phyloP scores from a whole-genome alignment of 2,888 invertebrate genomes.

The Carterocephalus palaemon region DNA sequence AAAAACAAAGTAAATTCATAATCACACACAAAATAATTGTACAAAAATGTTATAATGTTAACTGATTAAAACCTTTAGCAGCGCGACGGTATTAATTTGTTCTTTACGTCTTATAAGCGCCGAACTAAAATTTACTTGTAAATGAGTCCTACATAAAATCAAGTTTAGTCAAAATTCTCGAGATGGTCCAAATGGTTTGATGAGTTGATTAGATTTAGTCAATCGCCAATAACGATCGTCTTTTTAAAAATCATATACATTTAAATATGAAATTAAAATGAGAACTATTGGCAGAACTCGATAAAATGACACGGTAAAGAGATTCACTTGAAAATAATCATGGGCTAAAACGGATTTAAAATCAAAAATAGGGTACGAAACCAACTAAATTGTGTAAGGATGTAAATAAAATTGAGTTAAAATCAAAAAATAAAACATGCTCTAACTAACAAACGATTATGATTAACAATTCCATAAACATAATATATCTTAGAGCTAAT shows the following conservation, averaged over 20 bases:
- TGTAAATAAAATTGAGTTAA: constrained; percentile 50
- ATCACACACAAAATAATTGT: constrained; percentile 58
- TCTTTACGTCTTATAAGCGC: constrained; percentile 27
- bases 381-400: constrained; percentile 33
- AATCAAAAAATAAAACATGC: constrained; percentile 76
- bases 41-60: constrained; percentile 57
- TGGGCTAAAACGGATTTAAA: constrained; percentile 57
- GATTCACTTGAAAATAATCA: constrained; percentile 51
- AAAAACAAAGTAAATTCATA: constrained; percentile 54
- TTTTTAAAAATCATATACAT: constrained; percentile 57
- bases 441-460: constrained; percentile 39
- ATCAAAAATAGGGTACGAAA: constrained; percentile 6
- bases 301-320: constrained; percentile 34
- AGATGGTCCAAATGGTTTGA: constrained; percentile 51
- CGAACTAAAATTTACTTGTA: constrained; percentile 34
- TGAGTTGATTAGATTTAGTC: constrained; percentile 49
- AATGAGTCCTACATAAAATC: constrained; percentile 63
- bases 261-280: constrained; percentile 62
- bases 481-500: constrained; percentile 41
- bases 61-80: constrained; percentile 65
- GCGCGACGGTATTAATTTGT: constrained; percentile 30
- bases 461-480: constrained; percentile 43
- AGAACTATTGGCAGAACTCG: constrained; percentile 39
- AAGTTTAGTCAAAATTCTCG: constrained; percentile 50
- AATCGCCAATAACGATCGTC: constrained; percentile 44